Evolutionary conservation across 2,113 vertebrate genomes (phyloP), one percentile per base, ranked within the genome.

Genomic region (Mesitornis unicolor): DNA sequence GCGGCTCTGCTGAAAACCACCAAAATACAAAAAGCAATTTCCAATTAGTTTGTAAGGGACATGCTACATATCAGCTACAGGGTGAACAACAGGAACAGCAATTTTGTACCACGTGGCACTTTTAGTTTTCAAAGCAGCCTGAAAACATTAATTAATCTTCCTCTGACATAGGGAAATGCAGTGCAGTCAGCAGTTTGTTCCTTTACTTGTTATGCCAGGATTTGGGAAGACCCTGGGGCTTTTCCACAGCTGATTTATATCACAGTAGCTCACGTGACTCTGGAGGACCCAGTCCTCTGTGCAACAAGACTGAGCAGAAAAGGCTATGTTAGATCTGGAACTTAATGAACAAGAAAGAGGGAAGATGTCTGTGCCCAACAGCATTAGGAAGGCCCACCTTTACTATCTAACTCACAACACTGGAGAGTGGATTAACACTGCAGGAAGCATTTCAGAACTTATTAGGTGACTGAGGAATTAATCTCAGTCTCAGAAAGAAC

Each of bases 61-160:
- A 36, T 64, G 47, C 67, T 86, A 65, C 9, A 0, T 88, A 47
- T 73, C 79, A 90, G 71, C 88, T 75, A 63, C 47, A 73, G 61
- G 29, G 65, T 68, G 48, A 94, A 93, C 79, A 93, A 57, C 40
- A 84, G 56, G 35, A 93, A 82, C 29, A 84, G 47, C 51, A 68
- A 67, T 89, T 93, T 89, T 74, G 56, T 67, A 84, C 73, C 78
- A 74, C 80, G 47, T 42, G 38, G 33, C 64, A 69, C 71, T 78
- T 93, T 63, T 73, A 73, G 94, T 93, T 94, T 90, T 95, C 76
- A 87, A 70, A 96, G 69, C 56, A 87, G 64, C 64, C 65, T 87
- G 89, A 70, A 93, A 81, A 75, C 47, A 48, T 68, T 59, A 76
- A 87, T 83, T 92, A 95, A 81, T 86, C 68, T 76, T 93, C 38